Base-by-base conservation (phyloP, 2,888 invertebrate species). In the Drosophila recens region DNA sequence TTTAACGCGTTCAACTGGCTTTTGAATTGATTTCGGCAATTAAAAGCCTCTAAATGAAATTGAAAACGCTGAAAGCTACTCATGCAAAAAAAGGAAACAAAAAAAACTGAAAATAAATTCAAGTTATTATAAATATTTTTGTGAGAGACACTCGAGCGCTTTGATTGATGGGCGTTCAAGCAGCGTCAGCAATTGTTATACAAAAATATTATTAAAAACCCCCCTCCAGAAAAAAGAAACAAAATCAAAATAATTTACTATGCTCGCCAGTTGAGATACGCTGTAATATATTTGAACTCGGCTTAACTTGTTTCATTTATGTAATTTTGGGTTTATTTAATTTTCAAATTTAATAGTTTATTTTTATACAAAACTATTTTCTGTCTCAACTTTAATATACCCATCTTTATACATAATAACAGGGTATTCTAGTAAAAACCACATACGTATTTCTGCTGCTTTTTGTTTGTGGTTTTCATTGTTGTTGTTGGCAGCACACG, bases 1-100 rank as follows among this genome's bases (percentile, higher is more conserved):
- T 88, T 89, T 84, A 83, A 88, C 83, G 87, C 83, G 89, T 82
- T 83, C 87, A 77, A 86, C 83, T 86, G 83, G 78, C 88, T 80
- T 88, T 84, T 84, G 89, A 85, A 89, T 85, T 85, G 89, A 85
- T 85, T 85, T 89, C 79, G 84, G 89, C 87, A 84, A 84, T 84
- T 89, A 84, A 85, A 89, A 72, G 68, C 79, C 72, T 69, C 82
- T 80, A 84, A 86, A 84, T 79, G 87, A 83, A 84, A 86, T 88
- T 86, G 89, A 84, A 84, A 84, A 86, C 82, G 79, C 75, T 79
- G 77, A 81, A 81, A 86, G 78, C 67, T 62, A 67, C 71, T 82
- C 66, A 79, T 64, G 62, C 82, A 76, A 80, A 83, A 68, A 57
- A 20, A 43, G 3, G 58, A n/a, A 15, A 30, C 9, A 58, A 43